Conservation (phyloP, 2,113 vertebrate species). For the Cromileptes altivelis region DNA sequence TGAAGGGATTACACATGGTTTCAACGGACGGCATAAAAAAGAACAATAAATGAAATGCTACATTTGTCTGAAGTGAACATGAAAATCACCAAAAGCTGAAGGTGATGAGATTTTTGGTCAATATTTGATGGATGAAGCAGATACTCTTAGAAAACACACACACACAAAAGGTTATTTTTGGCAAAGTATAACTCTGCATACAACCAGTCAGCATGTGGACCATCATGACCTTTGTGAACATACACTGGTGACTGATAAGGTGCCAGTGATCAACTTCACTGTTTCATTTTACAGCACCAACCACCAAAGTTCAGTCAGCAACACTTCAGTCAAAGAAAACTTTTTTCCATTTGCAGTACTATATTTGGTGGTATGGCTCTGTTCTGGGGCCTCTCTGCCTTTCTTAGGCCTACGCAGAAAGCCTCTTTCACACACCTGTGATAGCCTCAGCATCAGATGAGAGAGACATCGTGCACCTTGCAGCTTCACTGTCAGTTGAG, state of each 20-base stretch:
- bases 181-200: not conserved
- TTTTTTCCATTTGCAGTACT: too few species aligned
- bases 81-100: constrained; percentile 10
- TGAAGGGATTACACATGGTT: constrained; percentile 30
- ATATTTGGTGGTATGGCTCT: too few species aligned
- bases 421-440: too few species aligned
- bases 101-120: constrained; percentile 36
- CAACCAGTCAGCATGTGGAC: not conserved
- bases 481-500: too few species aligned
- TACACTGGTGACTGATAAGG: too few species aligned
- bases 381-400: too few species aligned
- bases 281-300: not conserved
- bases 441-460: too few species aligned
- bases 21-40: constrained; percentile 10
- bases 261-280: not conserved
- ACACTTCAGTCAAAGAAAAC: too few species aligned
- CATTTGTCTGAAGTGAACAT: constrained; percentile 39
- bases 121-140: constrained; percentile 39
- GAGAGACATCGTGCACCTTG: too few species aligned
- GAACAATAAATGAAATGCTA: constrained; percentile 46
- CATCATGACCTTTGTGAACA: not conserved
- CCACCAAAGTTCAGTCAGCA: not conserved
- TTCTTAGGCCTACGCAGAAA: too few species aligned
- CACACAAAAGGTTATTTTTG: not conserved
- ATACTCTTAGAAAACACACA: not conserved